Percentiles rank a stretch among this genome's conserved stretches.
Conservation (phyloP, 2,888 invertebrate species). For the Polydrusus tereticollis region DNA sequence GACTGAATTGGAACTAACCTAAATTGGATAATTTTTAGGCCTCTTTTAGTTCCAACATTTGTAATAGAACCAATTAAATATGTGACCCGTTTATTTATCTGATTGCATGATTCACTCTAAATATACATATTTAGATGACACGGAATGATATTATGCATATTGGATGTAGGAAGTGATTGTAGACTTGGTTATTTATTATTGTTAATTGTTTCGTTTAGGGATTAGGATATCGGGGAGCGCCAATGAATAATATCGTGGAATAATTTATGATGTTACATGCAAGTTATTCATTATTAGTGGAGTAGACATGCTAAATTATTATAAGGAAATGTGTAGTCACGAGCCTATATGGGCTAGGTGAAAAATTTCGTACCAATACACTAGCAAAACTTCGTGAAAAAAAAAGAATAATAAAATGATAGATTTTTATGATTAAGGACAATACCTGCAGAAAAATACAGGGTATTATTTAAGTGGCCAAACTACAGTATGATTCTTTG, state of each 20-base stretch:
- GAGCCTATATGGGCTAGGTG: too few relatives aligned
- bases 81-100: not conserved
- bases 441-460: too few relatives aligned
- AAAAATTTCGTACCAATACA: too few relatives aligned
- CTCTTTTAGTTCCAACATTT: not conserved
- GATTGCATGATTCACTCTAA: slow-evolving; percentile 15
- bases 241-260: slow-evolving; percentile 1
- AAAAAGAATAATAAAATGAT: too few relatives aligned
- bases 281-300: not conserved
- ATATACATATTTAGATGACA: slow-evolving; percentile 1
- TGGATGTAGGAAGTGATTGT: slow-evolving; percentile 13
- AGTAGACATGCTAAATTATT: too few relatives aligned
- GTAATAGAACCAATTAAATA: not conserved
- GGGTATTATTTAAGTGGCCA: too few relatives aligned
- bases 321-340: too few relatives aligned
- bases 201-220: not conserved
- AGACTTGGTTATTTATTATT: not conserved
- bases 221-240: slow-evolving; percentile 10
- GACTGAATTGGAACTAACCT: too few relatives aligned
- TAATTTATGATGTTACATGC: not conserved
- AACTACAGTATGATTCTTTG: too few relatives aligned
- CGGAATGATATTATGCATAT: slow-evolving; percentile 10
- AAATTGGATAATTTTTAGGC: too few relatives aligned
- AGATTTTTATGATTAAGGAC: too few relatives aligned
- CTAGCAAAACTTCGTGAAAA: too few relatives aligned